Conservation (phyloP, 1,140 invertebrate genomes). For the Sycophila sp. region DNA sequence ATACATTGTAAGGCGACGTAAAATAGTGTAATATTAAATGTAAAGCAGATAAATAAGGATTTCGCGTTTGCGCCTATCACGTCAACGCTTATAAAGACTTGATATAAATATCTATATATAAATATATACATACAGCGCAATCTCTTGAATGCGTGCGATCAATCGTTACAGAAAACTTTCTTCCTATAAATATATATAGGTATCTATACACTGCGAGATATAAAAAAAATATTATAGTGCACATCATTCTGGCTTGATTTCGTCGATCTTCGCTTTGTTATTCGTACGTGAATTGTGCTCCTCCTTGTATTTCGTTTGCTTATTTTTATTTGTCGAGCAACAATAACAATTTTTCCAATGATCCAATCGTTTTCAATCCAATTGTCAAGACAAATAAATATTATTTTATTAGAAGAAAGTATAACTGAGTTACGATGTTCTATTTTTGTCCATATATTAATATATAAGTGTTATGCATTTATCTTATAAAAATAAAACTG, state of each 20-base stretch:
- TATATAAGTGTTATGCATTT: not conserved
- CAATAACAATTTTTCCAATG: not conserved
- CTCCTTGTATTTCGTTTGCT: not conserved
- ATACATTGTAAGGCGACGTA: not conserved
- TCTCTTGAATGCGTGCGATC: conserved; percentile 13
- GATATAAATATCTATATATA: not conserved
- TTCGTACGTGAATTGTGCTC: no score
- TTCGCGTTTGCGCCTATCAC: conserved; percentile 25
- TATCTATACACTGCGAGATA: not conserved
- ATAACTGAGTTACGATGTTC: not conserved
- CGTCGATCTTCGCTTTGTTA: no score
- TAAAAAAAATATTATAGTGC: not conserved
- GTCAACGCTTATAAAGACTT: conserved; percentile 28
- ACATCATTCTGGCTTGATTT: not conserved
- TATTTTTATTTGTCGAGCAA: not conserved
- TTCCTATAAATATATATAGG: not conserved
- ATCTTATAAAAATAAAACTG: conserved; percentile 7
- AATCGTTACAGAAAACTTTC: conserved; percentile 18
- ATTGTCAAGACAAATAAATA: not conserved
- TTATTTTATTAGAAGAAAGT: no score
- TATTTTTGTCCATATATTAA: not conserved
- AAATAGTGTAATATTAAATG: conserved; percentile 22
- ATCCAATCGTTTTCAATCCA: not conserved
- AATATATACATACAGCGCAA: not conserved
- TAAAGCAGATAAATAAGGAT: conserved; percentile 22